Base-by-base conservation (phyloP, 1,140 invertebrate genomes). In the Eriocheir sinensis region DNA sequence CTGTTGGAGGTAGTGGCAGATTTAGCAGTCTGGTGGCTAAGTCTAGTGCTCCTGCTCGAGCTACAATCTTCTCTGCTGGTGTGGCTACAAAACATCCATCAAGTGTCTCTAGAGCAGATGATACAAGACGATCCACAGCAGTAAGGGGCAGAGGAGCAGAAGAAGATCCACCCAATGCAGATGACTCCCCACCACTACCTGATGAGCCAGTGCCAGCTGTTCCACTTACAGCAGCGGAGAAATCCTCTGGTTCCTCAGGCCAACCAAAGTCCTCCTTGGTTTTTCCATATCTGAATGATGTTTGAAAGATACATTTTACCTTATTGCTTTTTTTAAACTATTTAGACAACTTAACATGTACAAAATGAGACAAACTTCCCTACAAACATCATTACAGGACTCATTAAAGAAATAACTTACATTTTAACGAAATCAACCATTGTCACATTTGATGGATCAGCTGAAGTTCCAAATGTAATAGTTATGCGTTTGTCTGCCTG, bases 241-340 rank as follows among this genome's bases (percentile, higher is more conserved):
- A 97, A 95, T 99, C 99, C 96, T 99, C 99, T 21, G 97, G 98
- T 96, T 99, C 99, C 96, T 99, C 99, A 0, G 99, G 99, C 99
- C 99, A 99, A 80, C 99, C 99, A 97, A 99, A 99, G 0, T 98
- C 97, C 96, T 99, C 99, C 97, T 99, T 99, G 3, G 98, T 98
- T 97, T 99, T 99, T 2, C 99, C 99, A 96, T 99, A 98, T 95
- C 97, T 98, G 95, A 80, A 38, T 97, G 96, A 96, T 97, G 92
- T 83, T 15, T 95, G 21, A 21, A 60, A 9, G 53, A 60, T 60
- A 60, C 27, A 60, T n/a, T n/a, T n/a, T n/a, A n/a, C n/a, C n/a
- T n/a, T n/a, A n/a, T n/a, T n/a, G n/a, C n/a, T n/a, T n/a, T n/a
- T n/a, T n/a, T n/a, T n/a, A n/a, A n/a, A n/a, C n/a, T n/a, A n/a